Percentiles rank a stretch among this genome's conserved stretches.
phyloP scores from a whole-genome alignment of 2,797 vertebrate genomes.

The Otus scops region DNA sequence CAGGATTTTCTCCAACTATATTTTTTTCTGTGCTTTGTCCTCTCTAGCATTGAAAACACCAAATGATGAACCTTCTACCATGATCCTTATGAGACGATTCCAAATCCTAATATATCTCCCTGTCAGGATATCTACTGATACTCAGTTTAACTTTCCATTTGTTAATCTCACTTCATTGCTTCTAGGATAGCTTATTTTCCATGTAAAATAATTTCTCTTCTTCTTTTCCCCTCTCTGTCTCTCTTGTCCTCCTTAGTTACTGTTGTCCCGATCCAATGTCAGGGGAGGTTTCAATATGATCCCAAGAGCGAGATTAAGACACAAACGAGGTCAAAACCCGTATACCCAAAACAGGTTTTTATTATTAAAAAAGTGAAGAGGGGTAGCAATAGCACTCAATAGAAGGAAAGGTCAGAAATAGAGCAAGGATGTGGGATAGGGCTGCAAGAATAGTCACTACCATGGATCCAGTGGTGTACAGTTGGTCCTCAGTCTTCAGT shows the following conservation, averaged over 20 bases:
- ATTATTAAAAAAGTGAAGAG: too few relatives aligned
- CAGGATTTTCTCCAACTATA: slow-evolving; percentile 5
- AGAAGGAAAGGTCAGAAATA: too few relatives aligned
- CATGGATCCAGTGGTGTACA: too few relatives aligned
- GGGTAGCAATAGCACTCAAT: too few relatives aligned
- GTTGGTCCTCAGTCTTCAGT: too few relatives aligned
- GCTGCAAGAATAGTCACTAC: too few relatives aligned
- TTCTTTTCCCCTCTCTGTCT: background rate
- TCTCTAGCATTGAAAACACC: background rate
- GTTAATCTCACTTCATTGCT: slow-evolving; percentile 2
- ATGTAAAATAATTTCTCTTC: background rate
- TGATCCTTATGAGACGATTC: slow-evolving; percentile 2
- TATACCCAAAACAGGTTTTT: too few relatives aligned
- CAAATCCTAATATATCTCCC: slow-evolving; percentile 2
- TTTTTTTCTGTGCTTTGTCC: background rate
- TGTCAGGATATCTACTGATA: background rate
- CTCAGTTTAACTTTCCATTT: slow-evolving; percentile 6
- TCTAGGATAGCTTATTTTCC: background rate
- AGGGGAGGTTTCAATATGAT: too few relatives aligned
- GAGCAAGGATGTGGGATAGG: too few relatives aligned
- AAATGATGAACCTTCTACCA: background rate
- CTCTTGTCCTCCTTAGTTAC: background rate
- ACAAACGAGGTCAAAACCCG: too few relatives aligned
- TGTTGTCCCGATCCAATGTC: background rate
- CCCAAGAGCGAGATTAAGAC: too few relatives aligned